Percentiles rank a stretch among this genome's conserved stretches.
Conservation (phyloP, 2,113 vertebrate genomes). For the Salvator merianae region DNA sequence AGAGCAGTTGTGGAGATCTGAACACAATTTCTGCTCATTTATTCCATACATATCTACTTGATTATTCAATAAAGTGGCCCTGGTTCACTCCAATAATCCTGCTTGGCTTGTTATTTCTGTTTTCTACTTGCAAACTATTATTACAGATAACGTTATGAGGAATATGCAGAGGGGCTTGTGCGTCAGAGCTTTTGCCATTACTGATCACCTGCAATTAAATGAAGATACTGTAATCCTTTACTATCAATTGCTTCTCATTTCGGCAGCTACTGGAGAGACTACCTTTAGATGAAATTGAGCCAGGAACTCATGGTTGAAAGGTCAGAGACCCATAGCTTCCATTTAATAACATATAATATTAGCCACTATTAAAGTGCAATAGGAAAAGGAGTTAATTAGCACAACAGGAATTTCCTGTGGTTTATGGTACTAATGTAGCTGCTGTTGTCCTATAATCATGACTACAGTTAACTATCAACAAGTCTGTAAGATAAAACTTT, state of each 20-base stretch:
- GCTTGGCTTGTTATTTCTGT: too few relatives aligned
- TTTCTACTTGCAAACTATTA: too few relatives aligned
- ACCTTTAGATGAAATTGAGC: not conserved
- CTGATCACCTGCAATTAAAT: not conserved
- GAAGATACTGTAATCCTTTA: not conserved
- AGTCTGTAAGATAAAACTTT: not conserved
- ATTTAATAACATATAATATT: not conserved
- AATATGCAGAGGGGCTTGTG: not conserved
- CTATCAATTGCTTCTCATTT: not conserved
- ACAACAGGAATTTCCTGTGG: not conserved
- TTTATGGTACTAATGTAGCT: not conserved
- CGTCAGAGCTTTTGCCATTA: not conserved
- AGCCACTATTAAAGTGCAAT: not conserved
- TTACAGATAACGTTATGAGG: too few relatives aligned
- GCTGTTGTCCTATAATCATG: not conserved
- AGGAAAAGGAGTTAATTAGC: not conserved
- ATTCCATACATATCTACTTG: too few relatives aligned
- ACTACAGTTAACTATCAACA: not conserved
- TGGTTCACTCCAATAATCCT: too few relatives aligned
- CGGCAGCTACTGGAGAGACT: not conserved
- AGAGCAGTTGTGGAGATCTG: too few relatives aligned
- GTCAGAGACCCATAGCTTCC: not conserved
- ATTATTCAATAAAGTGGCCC: too few relatives aligned
- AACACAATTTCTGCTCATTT: too few relatives aligned
- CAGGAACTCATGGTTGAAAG: not conserved